Percentiles rank a stretch among this genome's conserved stretches.
These are phyloP conservation scores for Aleadryas rufinucha DNA, from an alignment of 2,113 vertebrate species.

Conservation along the genomic window DNA sequence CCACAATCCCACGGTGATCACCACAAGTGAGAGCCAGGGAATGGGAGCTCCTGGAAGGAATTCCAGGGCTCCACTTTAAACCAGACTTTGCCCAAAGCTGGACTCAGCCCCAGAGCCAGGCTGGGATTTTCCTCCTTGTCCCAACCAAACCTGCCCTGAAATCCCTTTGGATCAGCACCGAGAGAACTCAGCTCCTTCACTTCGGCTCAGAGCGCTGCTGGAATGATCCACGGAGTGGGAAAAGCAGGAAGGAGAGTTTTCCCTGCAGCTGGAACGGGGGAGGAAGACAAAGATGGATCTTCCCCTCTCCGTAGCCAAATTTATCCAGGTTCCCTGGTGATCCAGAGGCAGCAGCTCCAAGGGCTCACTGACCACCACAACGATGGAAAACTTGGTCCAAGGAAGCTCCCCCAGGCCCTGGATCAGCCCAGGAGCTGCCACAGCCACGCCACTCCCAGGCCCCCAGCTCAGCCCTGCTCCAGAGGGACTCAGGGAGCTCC, in stretches of 20 bases:
- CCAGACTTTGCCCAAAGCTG: background rate
- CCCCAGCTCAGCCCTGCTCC: background rate
- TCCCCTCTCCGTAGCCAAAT: rapidly evolving
- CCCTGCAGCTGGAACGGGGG: background rate
- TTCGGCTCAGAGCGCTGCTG: background rate
- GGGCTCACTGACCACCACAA: rapidly evolving
- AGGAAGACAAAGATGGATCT: no score
- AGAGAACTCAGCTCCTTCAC: rapidly evolving
- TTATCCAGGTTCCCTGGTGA: rapidly evolving
- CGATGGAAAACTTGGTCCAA: rapidly evolving
- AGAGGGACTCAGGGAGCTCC: rapidly evolving
- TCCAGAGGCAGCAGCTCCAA: background rate
- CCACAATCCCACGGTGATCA: rapidly evolving
- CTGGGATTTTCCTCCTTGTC: background rate
- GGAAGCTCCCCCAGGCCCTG: rapidly evolving
- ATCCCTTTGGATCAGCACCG: background rate
- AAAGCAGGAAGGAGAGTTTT: no score
- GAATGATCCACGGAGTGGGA: rapidly evolving
- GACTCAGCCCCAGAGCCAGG: background rate
- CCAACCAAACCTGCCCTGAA: background rate
- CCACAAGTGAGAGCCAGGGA: background rate
- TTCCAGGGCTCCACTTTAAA: background rate
- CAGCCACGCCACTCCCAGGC: rapidly evolving
- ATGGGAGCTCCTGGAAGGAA: background rate
- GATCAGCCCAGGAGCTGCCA: background rate